Base-by-base conservation (phyloP, 2,113 vertebrate genomes). In the Callopanchax toddi region DNA sequence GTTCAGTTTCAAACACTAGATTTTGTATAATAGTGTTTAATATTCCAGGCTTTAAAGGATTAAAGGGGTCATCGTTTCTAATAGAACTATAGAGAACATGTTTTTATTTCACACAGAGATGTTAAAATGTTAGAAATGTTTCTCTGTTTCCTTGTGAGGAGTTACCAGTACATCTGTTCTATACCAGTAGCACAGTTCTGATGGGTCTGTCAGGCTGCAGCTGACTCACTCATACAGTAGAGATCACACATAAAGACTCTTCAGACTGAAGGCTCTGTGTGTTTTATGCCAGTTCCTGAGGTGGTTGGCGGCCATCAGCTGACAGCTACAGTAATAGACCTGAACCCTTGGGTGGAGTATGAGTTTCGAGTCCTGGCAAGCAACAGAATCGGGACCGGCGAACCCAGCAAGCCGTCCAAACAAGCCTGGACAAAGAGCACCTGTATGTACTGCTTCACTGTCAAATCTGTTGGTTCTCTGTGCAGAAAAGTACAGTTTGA, bases 311-410 rank as follows among this genome's bases (percentile, higher is more conserved):
- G 97, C 59, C 90, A 90, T 59, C 95, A 91, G 0, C 92, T 98
- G 87, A 97, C 94, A n/a, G 95, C 96, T 1, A 96, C 94, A 0
- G 97, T 98, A 82, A 95, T 95, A 76, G 94, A 95, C 46, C 88
- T 99, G 84, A 98, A 94, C 87, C 96, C 97, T 0, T 99, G 97
- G 97, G 97, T 99, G 1, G 97, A 99, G 73, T 99, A 98, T 11
- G 95, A 99, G 71, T 98, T 97, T 84, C 89, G 97, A 17, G 94
- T 95, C 0, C 93, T 99, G 67, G 97, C 95, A 0, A 94, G 94
- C 90, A 99, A 97, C 48, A 84, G 90, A 16, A 93, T 99, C 11
- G 97, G 97, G 34, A 97, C 96, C 0, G 97, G 97, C 34, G 97
- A 99, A 32, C 96, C 97, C 78, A 98, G 97, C 90, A 92, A 89